Evolutionary conservation across 2,797 vertebrate genomes (phyloP).

Genomic region (Xerus rutilus): DNA sequence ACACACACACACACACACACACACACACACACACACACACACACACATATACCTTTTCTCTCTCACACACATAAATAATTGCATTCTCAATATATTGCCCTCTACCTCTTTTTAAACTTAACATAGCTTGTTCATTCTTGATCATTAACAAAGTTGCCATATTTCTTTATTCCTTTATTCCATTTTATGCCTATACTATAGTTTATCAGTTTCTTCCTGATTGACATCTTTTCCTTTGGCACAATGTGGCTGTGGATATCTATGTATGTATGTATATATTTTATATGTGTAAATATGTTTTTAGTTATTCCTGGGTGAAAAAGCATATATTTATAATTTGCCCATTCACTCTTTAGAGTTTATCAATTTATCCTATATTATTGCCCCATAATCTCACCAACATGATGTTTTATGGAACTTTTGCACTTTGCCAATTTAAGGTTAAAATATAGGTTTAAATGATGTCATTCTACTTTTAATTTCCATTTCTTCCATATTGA

Average conservation of each 20-base stretch:
- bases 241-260: background rate
- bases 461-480: background rate
- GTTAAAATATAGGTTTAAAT: constrained; percentile 45
- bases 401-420: background rate
- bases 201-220: background rate
- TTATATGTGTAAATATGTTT: background rate
- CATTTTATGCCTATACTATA: background rate
- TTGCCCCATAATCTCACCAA: background rate
- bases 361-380: background rate
- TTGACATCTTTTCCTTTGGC: background rate
- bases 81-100: constrained; percentile 17
- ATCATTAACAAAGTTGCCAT: background rate
- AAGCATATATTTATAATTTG: background rate
- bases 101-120: background rate
- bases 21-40: background rate
- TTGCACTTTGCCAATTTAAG: constrained; percentile 1
- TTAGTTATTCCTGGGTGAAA: background rate
- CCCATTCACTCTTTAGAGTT: background rate
- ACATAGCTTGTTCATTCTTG: background rate
- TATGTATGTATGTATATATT: background rate
- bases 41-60: background rate
- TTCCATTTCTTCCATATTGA: background rate
- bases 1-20: too few relatives aligned
- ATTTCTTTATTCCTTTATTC: background rate
- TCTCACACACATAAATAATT: background rate